A percentile compares a stretch with the other conserved stretches of the same genome.
Evolutionary conservation across 2,888 invertebrate genomes (phyloP).

Genomic region (Eristalinus sepulchralis): DNA sequence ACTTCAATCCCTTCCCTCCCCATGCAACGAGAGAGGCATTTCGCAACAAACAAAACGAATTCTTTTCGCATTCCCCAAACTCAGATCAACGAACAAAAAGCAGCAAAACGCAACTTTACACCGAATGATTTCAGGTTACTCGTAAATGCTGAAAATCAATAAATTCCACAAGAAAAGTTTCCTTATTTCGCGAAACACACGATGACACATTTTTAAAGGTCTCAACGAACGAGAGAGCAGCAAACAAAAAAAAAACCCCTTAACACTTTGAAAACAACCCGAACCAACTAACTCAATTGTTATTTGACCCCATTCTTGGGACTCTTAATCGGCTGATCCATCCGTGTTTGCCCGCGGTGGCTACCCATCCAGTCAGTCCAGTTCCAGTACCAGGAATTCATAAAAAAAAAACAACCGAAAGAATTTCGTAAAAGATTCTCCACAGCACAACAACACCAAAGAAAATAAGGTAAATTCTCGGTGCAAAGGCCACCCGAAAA

Average conservation of each 20-base stretch:
- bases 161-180: background rate
- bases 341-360: background rate
- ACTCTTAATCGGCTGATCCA: conserved; percentile 39
- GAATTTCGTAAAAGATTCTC: conserved; percentile 18
- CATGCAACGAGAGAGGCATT: background rate
- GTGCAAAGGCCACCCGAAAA: conserved; percentile 39
- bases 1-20: too few relatives aligned
- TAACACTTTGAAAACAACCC: conserved; percentile 14
- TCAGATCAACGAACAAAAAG: background rate
- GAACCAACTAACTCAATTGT: conserved; percentile 20
- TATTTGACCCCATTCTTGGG: conserved; percentile 34
- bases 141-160: background rate
- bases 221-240: background rate
- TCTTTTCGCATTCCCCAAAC: background rate
- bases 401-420: conserved; percentile 13
- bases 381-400: conserved; percentile 42
- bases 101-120: background rate
- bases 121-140: background rate
- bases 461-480: background rate
- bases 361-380: conserved; percentile 1
- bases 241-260: background rate
- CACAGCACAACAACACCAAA: background rate
- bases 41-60: background rate
- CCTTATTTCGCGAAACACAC: background rate
- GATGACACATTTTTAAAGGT: conserved; percentile 35